These are phyloP conservation scores for Streblospio benedicti DNA, from an alignment of 1,140 invertebrate species.

Conservation along the genomic window DNA sequence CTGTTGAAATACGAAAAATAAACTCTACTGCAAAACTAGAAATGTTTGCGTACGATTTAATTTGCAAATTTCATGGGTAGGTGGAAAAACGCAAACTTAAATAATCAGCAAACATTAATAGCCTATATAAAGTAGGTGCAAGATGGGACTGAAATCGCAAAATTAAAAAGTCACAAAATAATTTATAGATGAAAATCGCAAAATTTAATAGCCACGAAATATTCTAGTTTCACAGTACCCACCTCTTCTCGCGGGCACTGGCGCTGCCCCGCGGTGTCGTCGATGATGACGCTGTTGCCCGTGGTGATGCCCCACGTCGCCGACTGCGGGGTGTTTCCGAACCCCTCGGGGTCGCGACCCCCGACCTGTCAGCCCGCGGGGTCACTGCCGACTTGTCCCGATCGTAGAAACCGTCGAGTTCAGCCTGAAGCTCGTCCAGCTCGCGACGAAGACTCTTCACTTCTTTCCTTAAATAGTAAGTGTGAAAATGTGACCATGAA, in stretches of 20 bases:
- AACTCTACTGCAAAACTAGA: no score
- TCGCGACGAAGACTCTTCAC: slow-evolving; percentile 17
- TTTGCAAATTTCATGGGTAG: no score
- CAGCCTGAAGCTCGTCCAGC: slow-evolving; percentile 14
- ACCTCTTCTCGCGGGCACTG: background rate
- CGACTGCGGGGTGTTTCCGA: no score
- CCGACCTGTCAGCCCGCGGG: background rate
- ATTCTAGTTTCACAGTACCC: slow-evolving; percentile 2
- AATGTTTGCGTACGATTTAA: no score
- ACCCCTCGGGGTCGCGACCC: background rate
- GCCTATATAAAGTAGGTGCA: no score
- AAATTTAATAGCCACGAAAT: background rate
- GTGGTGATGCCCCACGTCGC: no score
- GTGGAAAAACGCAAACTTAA: no score
- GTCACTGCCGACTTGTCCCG: background rate
- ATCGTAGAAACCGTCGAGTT: slow-evolving; percentile 16
- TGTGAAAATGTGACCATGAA: no score
- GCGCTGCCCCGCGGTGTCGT: background rate
- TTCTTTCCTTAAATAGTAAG: slow-evolving; percentile 19
- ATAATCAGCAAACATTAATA: no score
- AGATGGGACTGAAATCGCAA: no score
- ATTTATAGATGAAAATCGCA: background rate
- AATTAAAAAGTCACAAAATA: background rate
- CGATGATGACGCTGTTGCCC: slow-evolving; percentile 12
- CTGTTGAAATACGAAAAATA: no score